A percentile compares a stretch with the other conserved stretches of the same genome.
Evolutionary conservation across 2,888 invertebrate genomes (phyloP).

Genomic region (Anagyrus pseudococci): DNA sequence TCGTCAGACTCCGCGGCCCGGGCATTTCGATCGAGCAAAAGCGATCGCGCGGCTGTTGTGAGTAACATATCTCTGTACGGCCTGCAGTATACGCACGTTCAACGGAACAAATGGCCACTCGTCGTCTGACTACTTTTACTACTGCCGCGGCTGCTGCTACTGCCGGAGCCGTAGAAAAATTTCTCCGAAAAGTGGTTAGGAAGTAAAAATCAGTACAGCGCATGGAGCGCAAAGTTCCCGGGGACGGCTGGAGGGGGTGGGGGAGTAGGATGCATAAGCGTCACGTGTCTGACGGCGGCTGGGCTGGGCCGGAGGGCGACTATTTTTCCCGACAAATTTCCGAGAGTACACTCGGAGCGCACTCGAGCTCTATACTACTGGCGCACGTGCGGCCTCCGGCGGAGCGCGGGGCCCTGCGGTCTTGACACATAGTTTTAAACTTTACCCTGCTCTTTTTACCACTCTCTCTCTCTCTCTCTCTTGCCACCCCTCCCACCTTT

Average conservation of each 20-base stretch:
- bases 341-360: not conserved
- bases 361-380: not conserved
- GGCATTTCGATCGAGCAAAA: no score
- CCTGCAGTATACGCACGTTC: no score
- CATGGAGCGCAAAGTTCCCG: not conserved
- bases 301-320: not conserved
- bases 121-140: no score
- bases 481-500: no score
- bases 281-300: not conserved
- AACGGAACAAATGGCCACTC: no score
- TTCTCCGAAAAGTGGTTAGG: no score
- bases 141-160: no score
- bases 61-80: no score
- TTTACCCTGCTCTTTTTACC: conserved; percentile 21
- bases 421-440: conserved; percentile 16
- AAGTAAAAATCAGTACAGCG: not conserved
- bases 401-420: not conserved
- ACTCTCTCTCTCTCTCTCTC: not conserved
- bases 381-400: not conserved
- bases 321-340: conserved; percentile 16
- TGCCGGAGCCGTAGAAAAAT: no score
- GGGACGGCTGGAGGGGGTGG: not conserved
- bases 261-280: not conserved
- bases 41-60: no score
- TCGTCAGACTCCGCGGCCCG: no score